Evolutionary conservation across 1,140 invertebrate genomes (phyloP), one percentile per base, ranked within the genome.

Genomic region (Bradynema listronoti): DNA sequence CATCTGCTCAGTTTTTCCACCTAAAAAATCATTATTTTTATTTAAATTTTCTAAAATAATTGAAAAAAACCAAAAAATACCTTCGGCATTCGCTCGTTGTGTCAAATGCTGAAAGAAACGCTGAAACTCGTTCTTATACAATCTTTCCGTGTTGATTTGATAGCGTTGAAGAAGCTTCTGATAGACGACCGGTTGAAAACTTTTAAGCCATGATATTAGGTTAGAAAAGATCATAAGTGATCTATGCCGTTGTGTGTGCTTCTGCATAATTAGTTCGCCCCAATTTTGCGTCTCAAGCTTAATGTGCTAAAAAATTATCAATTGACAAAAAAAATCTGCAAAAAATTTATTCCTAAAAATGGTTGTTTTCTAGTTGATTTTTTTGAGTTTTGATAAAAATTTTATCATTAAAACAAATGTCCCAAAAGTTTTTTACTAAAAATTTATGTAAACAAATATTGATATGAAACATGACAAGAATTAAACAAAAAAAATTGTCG

Each of bases 51-150:
- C 36, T 39, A 39, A 39, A 39, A 39, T 39, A 39, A 39, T 39
- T 19, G 19, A 19, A 39, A 39, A 39, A 11, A 11, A 39, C 11
- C 11, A 39, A 11, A 39, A 19, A 47, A 7, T 47, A 19, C 45
- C 19, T 47, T 47, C 19, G 45, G n/a, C 29, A 6, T 32, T 22
- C 16, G 52, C 56, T 29, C 42, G 24, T 41, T 62, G 36, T 9
- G 36, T 32, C 25, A 65, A 32, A 32, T 58, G 60, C 55, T 36
- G 56, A 42, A 72, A 63, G 36, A 72, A 68, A 36, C 65, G 36
- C 30, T 63, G 69, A 58, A 72, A 69, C 41, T 72, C 60, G 22
- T 49, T 53, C 39, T 51, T 39, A 43, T 73, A 72, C 33, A 72
- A 16, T 24, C 53, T 36, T 52, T 55, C 25, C 34, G 66, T 46